Evolutionary conservation across 1,140 invertebrate genomes (phyloP).

Genomic region (Tyrophagus putrescentiae): DNA sequence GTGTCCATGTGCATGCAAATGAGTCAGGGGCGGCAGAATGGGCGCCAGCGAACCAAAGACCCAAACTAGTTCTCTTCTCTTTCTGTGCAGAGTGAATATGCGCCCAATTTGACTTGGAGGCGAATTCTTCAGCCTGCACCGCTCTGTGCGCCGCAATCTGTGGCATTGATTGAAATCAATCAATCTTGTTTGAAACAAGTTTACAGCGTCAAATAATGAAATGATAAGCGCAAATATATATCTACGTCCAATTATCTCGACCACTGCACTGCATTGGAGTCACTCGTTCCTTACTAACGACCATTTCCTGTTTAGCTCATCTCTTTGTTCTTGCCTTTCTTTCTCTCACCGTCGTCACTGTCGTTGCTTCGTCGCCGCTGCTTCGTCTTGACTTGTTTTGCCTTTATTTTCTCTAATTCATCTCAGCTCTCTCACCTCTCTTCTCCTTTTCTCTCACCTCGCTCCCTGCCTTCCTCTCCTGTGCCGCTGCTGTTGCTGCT

Average conservation of each 20-base stretch:
- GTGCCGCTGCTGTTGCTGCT: background rate
- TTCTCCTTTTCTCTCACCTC: background rate
- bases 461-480: background rate
- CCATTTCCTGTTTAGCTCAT: constrained; percentile 15
- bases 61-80: background rate
- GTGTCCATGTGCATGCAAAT: too few relatives aligned
- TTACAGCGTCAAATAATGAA: constrained; percentile 8
- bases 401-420: background rate
- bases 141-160: too few relatives aligned
- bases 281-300: constrained; percentile 12
- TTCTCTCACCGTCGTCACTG: background rate
- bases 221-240: background rate
- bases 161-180: constrained; percentile 12
- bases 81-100: background rate
- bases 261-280: background rate
- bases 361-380: too few relatives aligned
- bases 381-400: background rate
- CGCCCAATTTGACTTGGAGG: background rate
- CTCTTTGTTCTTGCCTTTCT: constrained; percentile 12
- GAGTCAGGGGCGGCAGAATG: too few relatives aligned
- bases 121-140: background rate
- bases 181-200: constrained; percentile 15
- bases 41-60: too few relatives aligned
- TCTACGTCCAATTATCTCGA: constrained; percentile 15
- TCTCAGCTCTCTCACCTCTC: background rate